Evolutionary conservation across 2,797 vertebrate genomes (phyloP).

Genomic region (Protonibea diacanthus): DNA sequence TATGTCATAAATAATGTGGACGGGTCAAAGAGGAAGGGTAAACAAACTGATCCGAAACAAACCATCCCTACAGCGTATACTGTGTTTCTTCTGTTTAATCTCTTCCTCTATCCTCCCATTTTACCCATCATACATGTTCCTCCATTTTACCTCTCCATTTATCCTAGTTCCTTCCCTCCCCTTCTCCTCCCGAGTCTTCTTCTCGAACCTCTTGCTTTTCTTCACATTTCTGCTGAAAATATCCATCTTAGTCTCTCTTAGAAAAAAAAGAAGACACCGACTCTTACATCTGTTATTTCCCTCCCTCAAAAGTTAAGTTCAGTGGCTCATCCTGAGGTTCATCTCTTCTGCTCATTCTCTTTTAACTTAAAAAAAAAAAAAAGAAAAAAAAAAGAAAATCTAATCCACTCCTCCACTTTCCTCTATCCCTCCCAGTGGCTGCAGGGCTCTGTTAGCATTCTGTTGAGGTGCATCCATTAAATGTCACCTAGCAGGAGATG

Average conservation of each 20-base stretch:
- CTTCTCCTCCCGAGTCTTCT: not conserved
- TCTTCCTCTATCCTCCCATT: not conserved
- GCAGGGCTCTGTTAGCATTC: constrained; percentile 77
- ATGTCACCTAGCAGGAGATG: constrained; percentile 74
- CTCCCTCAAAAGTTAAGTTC: constrained; percentile 49
- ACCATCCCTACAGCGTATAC: not conserved
- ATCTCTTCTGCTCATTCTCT: constrained; percentile 22
- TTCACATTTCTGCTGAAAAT: constrained; percentile 4
- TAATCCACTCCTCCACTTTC: constrained; percentile 2
- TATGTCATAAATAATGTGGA: not conserved
- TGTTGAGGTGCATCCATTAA: constrained; percentile 69
- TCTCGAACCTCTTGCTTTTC: constrained; percentile 5
- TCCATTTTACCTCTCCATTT: not conserved
- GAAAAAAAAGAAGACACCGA: constrained; percentile 16
- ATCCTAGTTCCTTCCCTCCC: not conserved
- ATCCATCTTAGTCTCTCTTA: constrained; percentile 15
- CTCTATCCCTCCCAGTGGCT: constrained; percentile 39
- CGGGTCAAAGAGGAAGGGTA: not conserved
- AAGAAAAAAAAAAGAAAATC: not conserved
- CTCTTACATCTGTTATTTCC: constrained; percentile 44
- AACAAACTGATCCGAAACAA: not conserved
- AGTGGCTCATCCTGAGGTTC: constrained; percentile 28
- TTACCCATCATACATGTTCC: not conserved
- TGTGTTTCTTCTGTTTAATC: not conserved
- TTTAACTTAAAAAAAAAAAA: constrained; percentile 28